Percentiles rank a stretch among this genome's conserved stretches.
These are phyloP conservation scores for Poeciliopsis gracilis DNA, from an alignment of 2,797 vertebrate genomes.

Conservation along the genomic window DNA sequence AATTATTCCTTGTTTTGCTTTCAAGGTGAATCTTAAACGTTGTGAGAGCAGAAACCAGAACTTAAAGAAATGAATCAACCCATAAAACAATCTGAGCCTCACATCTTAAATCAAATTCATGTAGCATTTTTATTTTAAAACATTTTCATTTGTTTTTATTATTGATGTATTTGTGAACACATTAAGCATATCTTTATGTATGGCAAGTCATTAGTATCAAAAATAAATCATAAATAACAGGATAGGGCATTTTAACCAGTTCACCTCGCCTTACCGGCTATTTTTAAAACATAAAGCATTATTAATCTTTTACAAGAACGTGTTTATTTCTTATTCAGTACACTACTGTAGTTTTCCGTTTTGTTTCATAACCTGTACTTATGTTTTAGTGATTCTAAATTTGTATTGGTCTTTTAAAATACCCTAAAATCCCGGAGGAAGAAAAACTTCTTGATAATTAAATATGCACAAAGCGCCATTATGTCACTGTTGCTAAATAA, in stretches of 20 bases:
- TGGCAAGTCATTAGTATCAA: background rate
- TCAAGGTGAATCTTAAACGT: background rate
- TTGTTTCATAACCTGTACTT: background rate
- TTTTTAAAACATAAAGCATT: background rate
- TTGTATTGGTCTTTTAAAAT: background rate
- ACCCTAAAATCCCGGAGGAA: background rate
- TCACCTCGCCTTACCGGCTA: background rate
- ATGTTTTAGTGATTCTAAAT: background rate
- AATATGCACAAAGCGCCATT: background rate
- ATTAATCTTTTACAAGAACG: background rate
- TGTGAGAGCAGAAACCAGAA: background rate
- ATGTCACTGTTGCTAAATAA: background rate
- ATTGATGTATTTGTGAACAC: background rate
- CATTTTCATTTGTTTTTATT: background rate
- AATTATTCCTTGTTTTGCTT: background rate
- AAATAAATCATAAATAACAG: background rate
- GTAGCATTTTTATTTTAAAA: background rate
- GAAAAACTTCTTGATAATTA: background rate
- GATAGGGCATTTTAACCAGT: background rate
- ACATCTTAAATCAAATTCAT: background rate
- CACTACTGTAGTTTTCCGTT: background rate
- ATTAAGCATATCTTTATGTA: background rate
- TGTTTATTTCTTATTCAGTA: background rate
- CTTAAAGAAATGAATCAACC: slow-evolving; percentile 1
- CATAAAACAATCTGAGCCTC: background rate